Percentiles rank a stretch among this genome's conserved stretches.
phyloP scores from a whole-genome alignment of 30 jellyfish, hydroid and myxozoan species.

The Clytia hemisphaerica region DNA sequence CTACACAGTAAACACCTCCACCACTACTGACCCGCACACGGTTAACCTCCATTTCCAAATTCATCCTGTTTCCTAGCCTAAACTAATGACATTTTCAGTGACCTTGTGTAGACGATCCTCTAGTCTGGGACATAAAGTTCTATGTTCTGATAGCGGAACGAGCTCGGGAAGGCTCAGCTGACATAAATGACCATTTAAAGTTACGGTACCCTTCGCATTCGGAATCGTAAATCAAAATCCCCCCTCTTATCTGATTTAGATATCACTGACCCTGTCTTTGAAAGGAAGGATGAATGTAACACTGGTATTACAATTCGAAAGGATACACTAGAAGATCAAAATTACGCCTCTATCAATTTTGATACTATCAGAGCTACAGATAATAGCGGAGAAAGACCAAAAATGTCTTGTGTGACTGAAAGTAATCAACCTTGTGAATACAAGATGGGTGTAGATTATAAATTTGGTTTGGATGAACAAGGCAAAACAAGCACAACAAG shows the following conservation, averaged over 20 bases:
- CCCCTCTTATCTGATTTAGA: constrained; percentile 1
- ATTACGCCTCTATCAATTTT: constrained; percentile 60
- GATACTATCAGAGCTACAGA: constrained; percentile 72
- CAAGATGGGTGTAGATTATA: constrained; percentile 54
- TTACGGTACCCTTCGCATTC: too few species aligned
- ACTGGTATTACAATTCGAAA: constrained; percentile 37
- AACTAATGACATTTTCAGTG: too few species aligned
- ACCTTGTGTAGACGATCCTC: too few species aligned
- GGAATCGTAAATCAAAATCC: background rate
- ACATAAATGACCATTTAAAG: too few species aligned
- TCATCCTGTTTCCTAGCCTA: too few species aligned
- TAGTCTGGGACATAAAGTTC: too few species aligned
- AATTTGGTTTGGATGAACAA: too few species aligned
- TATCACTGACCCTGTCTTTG: constrained; percentile 29
- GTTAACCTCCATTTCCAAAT: too few species aligned
- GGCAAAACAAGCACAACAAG: constrained; percentile 18
- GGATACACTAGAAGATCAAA: constrained; percentile 42
- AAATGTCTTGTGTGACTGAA: constrained; percentile 25
- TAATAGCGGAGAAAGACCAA: constrained; percentile 69
- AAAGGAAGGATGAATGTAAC: constrained; percentile 40
- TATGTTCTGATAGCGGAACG: too few species aligned
- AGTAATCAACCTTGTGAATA: constrained; percentile 41
- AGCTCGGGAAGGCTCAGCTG: too few species aligned
- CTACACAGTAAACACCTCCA: too few species aligned
- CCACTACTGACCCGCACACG: too few species aligned